Evolutionary conservation across 2,113 vertebrate species (phyloP).

Genomic region (Hystrix brachyura): DNA sequence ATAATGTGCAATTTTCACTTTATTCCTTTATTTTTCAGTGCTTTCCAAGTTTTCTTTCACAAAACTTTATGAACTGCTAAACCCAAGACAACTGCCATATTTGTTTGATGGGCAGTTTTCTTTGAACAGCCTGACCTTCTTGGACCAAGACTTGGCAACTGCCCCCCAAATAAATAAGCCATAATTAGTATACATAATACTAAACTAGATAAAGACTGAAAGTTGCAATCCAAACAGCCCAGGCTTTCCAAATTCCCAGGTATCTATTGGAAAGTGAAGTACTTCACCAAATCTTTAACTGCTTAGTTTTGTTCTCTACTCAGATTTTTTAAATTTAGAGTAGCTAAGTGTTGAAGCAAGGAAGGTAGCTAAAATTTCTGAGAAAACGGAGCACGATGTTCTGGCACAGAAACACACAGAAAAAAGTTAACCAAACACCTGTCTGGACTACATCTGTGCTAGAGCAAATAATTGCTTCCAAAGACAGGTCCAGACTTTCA

Average conservation of each 20-base stretch:
- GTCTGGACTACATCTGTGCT: neutral
- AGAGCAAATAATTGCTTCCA: neutral
- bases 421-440: neutral
- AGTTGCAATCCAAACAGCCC: conserved; percentile 44
- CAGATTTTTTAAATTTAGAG: neutral
- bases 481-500: neutral
- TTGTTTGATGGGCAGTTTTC: conserved; percentile 18
- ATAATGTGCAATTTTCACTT: neutral
- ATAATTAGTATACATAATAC: neutral
- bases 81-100: conserved; percentile 12
- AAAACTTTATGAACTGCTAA: conserved; percentile 29
- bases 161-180: neutral
- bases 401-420: conserved; percentile 12
- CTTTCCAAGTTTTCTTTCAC: conserved; percentile 47
- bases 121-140: neutral
- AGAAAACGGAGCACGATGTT: neutral
- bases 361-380: neutral
- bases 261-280: conserved; percentile 21
- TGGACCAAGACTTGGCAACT: neutral
- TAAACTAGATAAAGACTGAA: conserved; percentile 32
- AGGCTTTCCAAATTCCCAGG: neutral
- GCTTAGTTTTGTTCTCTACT: conserved; percentile 22
- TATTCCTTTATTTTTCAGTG: conserved; percentile 40
- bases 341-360: neutral
- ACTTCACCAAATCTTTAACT: conserved; percentile 30